A percentile compares a stretch with the other conserved stretches of the same genome.
Evolutionary conservation across 2,888 invertebrate species (phyloP).

Genomic region (Bembecia ichneumoniformis): DNA sequence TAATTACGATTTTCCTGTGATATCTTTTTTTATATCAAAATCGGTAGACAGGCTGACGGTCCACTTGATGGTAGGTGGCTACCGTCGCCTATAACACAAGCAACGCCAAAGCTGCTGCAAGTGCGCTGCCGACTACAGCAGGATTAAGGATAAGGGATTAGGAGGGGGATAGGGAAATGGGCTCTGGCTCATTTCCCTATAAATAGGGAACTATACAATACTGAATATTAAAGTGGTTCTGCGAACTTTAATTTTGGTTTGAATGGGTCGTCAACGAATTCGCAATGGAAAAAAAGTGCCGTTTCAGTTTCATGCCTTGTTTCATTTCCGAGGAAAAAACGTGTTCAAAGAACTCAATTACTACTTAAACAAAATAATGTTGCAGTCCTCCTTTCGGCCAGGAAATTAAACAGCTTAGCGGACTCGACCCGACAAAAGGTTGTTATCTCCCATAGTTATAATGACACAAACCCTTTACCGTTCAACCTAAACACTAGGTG

Average conservation of each 20-base stretch:
- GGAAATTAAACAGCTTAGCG: slow-evolving; percentile 68
- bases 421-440: slow-evolving; percentile 42
- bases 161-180: no score
- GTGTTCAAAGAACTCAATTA: slow-evolving; percentile 63
- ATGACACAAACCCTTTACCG: slow-evolving; percentile 40
- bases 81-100: no score
- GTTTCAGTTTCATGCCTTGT: slow-evolving; percentile 29
- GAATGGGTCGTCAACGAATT: slow-evolving; percentile 3
- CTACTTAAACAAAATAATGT: slow-evolving; percentile 65
- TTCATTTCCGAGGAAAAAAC: slow-evolving; percentile 63
- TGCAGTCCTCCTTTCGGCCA: slow-evolving; percentile 52
- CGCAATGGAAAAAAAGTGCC: background rate
- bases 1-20: no score
- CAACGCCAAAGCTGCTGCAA: no score
- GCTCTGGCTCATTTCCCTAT: no score
- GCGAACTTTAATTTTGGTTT: background rate
- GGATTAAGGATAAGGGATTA: no score
- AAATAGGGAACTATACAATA: no score
- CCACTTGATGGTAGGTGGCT: no score
- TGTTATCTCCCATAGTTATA: slow-evolving; percentile 59
- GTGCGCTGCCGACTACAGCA: no score
- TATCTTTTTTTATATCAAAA: no score
- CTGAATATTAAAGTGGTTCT: no score
- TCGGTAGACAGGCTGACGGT: no score
- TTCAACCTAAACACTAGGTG: slow-evolving; percentile 37